Base-by-base conservation (phyloP, 2,113 vertebrate species). In the Nerophis ophidion region DNA sequence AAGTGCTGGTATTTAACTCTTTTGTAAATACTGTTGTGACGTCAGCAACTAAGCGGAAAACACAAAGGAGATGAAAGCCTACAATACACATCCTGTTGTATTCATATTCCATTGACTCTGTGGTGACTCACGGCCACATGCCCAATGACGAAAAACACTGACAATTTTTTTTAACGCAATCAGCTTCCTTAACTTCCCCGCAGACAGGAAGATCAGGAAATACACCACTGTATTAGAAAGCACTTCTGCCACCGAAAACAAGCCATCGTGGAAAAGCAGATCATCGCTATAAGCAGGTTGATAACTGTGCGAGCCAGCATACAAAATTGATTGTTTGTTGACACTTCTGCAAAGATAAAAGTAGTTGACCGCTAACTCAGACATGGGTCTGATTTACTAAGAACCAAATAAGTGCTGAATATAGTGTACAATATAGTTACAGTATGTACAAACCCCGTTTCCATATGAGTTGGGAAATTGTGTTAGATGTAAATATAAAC, bases 41-140 rank as follows among this genome's bases (percentile, higher is more conserved):
- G 64, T 88, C 83, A 84, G 7, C 19, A 12, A 16, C 65, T 48
- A 13, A 79, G 57, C 64, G 58, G 57, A 71, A 57, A 38, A 57
- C 19, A 4, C 65, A 48, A 52, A 35, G 50, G 51, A 73, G 70
- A 72, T 53, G 61, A 60, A 15, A 26, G 33, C 49, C 49, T 63
- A 55, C 57, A 44, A 46, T 68, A 56, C 57, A 61, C 54, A 60
- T 77, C 53, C 62, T 46, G 53, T 79, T 81, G 66, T 83, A 65
- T 76, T 75, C 64, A 63, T 70, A 56, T 57, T 69, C 69, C 48
- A 71, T 68, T 80, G 58, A 70, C 8, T 68, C 38, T 48, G 40
- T 12, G 16, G 65, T 87, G 89, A 89, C 73, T 88, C 85, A 87
- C 1, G 12, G 34, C 7, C 48, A 66, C 36, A 65, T 63, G 63